A percentile compares a stretch with the other conserved stretches of the same genome.
These are phyloP conservation scores for Paracyclopina nana DNA, from an alignment of 1,140 invertebrate species.

Conservation along the genomic window DNA sequence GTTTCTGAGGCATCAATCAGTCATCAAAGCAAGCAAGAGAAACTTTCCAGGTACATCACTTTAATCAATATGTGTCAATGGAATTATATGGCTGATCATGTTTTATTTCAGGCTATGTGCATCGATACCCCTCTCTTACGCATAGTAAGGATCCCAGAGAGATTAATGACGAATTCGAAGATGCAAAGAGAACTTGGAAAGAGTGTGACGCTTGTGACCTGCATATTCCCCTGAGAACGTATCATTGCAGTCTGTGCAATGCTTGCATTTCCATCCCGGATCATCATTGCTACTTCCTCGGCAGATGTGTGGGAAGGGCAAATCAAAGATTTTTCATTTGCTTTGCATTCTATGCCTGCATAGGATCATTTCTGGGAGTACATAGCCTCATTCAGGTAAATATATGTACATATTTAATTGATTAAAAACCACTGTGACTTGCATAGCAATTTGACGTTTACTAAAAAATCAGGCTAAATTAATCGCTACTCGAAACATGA, in stretches of 20 bases:
- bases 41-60: no score
- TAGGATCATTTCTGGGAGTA: neutral
- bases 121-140: neutral
- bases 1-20: no score
- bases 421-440: no score
- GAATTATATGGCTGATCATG: no score
- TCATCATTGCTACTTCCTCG: conserved; percentile 7
- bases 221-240: neutral
- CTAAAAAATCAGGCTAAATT: no score
- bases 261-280: neutral
- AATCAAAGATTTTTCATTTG: neutral
- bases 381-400: no score
- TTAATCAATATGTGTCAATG: no score
- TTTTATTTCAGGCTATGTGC: conserved; percentile 2
- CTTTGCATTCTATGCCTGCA: neutral
- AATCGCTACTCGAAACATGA: no score
- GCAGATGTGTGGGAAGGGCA: neutral
- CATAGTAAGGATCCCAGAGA: neutral
- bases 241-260: neutral
- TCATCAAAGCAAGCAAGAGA: no score
- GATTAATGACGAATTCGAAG: neutral
- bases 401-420: no score
- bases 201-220: conserved; percentile 6
- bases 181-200: neutral
- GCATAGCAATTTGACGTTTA: no score